Evolutionary conservation across 2,888 invertebrate genomes (phyloP), one percentile per base, ranked within the genome.

Genomic region (Rhagonycha fulva): DNA sequence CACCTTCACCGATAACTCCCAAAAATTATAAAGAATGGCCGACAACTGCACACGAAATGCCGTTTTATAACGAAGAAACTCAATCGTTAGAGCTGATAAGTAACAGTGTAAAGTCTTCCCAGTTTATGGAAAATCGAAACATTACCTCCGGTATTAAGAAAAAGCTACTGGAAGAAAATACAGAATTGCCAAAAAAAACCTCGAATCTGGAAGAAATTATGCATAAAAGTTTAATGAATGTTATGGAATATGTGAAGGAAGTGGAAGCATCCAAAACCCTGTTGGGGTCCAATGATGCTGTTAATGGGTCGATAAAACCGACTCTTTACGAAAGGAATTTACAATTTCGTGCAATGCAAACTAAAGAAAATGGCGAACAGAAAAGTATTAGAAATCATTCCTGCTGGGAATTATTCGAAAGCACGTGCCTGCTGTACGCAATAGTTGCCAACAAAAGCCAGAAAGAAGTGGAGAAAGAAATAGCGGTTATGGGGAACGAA

Each of bases 11-110:
- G 19, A 70, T 83, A 32, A 80, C 75, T 1, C 62, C 69, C 14
- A 19, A 72, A 23, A 81, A 84, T 68, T 81, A 77, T 24, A 83
- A 82, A 69, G 81, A 80, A 68, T 85, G 85, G 85, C 85, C 85
- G 0, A 77, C 77, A 9, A 81, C 83, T 26, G 84, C 84, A 9
- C 84, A 84, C 77, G 84, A 88, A 68, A 89, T 88, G 26, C 84
- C 85, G 1, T 84, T 83, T 67, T 87, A 84, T 78, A 85, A 87
- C 71, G 79, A 82, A 28, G 73, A 80, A 14, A 85, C 86, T 85
- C 77, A 82, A 84, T 70, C 83, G 85, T 68, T 84, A 85, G 75
- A 82, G 80, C 67, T 81, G 80, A 9, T 77, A 47, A 47, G 47
- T 47, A 47, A n/a, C n/a, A n/a, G n/a, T n/a, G 2, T 47, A 3